Percentiles rank a stretch among this genome's conserved stretches.
Evolutionary conservation across 2,113 vertebrate genomes (phyloP).

Genomic region (Paramisgurnus dabryanus): DNA sequence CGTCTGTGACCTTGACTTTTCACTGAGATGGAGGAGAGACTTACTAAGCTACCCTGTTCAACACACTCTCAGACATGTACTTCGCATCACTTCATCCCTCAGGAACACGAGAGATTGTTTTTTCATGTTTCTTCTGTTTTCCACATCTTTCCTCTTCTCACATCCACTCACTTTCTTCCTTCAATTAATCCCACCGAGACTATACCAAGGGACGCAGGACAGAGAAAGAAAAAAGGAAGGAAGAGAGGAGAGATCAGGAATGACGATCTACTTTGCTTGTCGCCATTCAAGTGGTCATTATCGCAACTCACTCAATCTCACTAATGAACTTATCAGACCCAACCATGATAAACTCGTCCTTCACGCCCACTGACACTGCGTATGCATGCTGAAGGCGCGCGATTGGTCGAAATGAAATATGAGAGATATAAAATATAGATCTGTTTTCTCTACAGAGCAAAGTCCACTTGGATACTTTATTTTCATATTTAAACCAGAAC

Average conservation of each 20-base stretch:
- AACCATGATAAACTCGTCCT: conserved; percentile 59
- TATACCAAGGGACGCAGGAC: not conserved
- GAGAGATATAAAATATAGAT: not conserved
- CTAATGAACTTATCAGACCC: conserved; percentile 72
- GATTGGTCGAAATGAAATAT: conserved; percentile 20
- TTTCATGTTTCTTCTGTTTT: conserved; percentile 47
- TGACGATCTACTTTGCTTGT: conserved; percentile 67
- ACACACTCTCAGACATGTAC: conserved; percentile 23
- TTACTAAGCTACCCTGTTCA: not conserved
- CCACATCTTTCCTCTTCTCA: conserved; percentile 34
- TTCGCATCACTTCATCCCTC: conserved; percentile 37
- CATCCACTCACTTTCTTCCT: conserved; percentile 50
- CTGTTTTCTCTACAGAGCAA: not conserved
- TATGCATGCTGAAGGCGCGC: not conserved
- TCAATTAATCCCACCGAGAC: conserved; percentile 37
- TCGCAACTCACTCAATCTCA: conserved; percentile 67
- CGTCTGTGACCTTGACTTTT: conserved; percentile 24
- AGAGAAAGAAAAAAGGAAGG: not conserved
- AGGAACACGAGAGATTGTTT: conserved; percentile 58
- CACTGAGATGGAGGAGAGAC: not conserved
- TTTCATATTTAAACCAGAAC: conserved; percentile 34
- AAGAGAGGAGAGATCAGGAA: conserved; percentile 22
- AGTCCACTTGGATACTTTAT: conserved; percentile 12
- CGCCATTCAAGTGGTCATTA: conserved; percentile 71
- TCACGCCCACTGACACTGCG: conserved; percentile 1